phyloP scores from a whole-genome alignment of 2,888 invertebrate species.

The Cerastis rubricosa region DNA sequence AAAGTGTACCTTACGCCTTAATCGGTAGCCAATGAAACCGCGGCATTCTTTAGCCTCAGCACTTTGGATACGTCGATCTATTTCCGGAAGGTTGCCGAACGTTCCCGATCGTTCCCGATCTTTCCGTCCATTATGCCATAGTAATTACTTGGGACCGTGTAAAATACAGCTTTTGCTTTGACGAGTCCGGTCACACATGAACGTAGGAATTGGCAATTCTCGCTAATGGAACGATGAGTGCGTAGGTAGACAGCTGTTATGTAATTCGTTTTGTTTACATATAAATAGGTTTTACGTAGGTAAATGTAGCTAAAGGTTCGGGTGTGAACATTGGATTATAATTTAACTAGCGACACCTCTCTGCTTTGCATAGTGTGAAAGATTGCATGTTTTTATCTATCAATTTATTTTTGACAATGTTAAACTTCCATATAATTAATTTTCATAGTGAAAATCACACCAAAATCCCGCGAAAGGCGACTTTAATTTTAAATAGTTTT shows the following conservation, averaged over 20 bases:
- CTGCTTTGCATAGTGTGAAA: not conserved
- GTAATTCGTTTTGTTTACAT: constrained; percentile 44
- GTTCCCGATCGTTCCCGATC: constrained; percentile 70
- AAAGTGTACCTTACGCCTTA: constrained; percentile 58
- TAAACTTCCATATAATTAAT: not conserved
- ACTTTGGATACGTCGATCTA: constrained; percentile 69
- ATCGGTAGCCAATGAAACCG: constrained; percentile 65
- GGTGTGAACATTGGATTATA: not conserved
- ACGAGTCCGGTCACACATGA: constrained; percentile 58
- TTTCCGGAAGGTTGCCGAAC: constrained; percentile 62
- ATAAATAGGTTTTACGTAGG: constrained; percentile 16
- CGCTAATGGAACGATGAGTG: constrained; percentile 76
- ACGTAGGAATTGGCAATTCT: constrained; percentile 79
- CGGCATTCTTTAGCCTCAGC: constrained; percentile 65
- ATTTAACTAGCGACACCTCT: not conserved
- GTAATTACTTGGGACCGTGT: constrained; percentile 75
- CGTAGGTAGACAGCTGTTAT: constrained; percentile 46
- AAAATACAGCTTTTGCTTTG: constrained; percentile 68
- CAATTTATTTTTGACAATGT: not conserved
- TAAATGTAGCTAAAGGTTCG: not conserved
- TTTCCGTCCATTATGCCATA: constrained; percentile 70
- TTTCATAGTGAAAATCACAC: not conserved
- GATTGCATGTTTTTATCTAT: not conserved
- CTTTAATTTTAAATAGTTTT: not conserved
- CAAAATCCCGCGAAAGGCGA: not conserved